Evolutionary conservation across 2,888 invertebrate genomes (phyloP).

Genomic region (Glyphotaelius pellucidus): DNA sequence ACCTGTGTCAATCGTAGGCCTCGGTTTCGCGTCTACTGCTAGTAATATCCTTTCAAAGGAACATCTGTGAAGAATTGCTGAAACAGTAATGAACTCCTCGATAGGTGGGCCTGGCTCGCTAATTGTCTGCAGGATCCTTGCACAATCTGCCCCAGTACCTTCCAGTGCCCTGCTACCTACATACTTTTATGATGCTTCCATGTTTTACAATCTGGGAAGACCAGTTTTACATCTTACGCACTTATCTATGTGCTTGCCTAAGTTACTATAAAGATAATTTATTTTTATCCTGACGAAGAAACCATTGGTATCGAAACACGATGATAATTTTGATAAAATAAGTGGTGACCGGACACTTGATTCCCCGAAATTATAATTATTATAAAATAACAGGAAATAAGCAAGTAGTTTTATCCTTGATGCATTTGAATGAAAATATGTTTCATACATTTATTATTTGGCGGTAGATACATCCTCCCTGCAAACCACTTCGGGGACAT

Average conservation of each 20-base stretch:
- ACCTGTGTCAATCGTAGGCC: neutral
- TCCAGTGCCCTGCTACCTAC: neutral
- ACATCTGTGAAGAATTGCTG: constrained; percentile 22
- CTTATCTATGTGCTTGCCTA: neutral
- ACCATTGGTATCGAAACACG: no score
- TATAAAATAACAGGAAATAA: no score
- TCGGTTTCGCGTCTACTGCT: neutral
- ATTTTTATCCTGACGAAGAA: no score
- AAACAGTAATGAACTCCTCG: constrained; percentile 10
- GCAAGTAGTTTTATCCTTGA: no score
- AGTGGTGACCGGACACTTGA: no score
- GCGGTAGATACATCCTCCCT: no score
- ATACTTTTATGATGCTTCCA: neutral
- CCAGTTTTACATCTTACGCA: neutral
- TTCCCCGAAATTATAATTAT: no score
- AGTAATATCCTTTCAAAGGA: neutral
- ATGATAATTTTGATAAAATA: no score
- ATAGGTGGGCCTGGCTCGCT: constrained; percentile 16
- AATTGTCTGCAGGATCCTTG: neutral
- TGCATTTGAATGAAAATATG: no score
- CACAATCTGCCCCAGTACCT: neutral
- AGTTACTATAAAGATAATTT: neutral
- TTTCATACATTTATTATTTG: no score
- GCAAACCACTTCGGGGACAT: no score
- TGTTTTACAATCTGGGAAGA: neutral